Percentiles rank a stretch among this genome's conserved stretches.
phyloP scores from a whole-genome alignment of 2,888 invertebrate species.

The Aphodius sticticus region DNA sequence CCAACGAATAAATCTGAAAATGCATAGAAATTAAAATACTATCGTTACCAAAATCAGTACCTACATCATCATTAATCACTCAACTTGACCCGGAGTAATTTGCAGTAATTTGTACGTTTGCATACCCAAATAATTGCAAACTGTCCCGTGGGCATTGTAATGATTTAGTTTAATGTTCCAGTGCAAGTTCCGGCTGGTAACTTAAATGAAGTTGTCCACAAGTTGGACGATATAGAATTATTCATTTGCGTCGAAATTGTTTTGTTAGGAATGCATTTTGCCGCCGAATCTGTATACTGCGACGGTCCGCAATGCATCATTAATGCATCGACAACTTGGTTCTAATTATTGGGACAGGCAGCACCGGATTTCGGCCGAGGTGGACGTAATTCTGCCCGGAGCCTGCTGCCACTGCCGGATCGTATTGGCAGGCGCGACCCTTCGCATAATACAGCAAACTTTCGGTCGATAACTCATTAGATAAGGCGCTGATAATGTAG shows the following conservation, averaged over 20 bases:
- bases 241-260: neutral
- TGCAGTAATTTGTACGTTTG: neutral
- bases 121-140: neutral
- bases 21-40: too few species aligned
- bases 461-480: slow-evolving; percentile 4
- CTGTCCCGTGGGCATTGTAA: neutral
- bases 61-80: neutral
- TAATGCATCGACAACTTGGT: neutral
- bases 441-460: neutral
- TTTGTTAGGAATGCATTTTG: neutral
- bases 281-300: neutral
- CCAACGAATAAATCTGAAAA: too few species aligned
- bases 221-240: neutral
- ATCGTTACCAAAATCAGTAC: neutral
- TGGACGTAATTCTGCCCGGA: neutral
- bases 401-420: neutral
- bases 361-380: neutral
- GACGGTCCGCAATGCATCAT: neutral
- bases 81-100: neutral
- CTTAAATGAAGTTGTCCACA: neutral
- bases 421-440: neutral
- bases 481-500: neutral
- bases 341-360: neutral
- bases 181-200: neutral
- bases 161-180: neutral